Evolutionary conservation across 2,797 vertebrate genomes (phyloP).

Genomic region (Hippopotamyrus pictus): DNA sequence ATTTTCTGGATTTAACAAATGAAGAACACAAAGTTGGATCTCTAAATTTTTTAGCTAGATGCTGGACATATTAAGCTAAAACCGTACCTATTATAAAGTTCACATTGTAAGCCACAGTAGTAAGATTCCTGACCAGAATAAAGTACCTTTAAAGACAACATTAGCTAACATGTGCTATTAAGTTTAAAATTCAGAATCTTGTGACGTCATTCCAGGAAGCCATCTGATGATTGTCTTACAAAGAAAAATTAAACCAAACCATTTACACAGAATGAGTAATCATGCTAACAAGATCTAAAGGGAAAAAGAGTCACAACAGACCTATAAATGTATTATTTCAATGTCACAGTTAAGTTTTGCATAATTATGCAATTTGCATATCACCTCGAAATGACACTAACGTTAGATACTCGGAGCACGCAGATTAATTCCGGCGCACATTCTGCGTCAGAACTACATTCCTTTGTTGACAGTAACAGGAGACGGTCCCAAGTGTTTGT

Average conservation of each 20-base stretch:
- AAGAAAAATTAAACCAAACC: neutral
- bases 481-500: neutral
- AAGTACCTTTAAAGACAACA: neutral
- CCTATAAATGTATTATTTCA: neutral
- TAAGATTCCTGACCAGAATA: neutral
- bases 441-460: neutral
- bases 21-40: neutral
- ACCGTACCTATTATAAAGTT: neutral
- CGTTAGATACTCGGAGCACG: neutral
- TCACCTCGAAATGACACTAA: conserved; percentile 7
- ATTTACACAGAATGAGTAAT: neutral
- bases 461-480: neutral
- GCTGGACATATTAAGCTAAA: neutral
- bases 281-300: neutral
- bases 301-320: neutral
- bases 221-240: neutral
- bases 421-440: neutral
- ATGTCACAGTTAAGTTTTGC: neutral
- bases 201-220: neutral
- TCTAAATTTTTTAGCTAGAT: neutral
- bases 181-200: neutral
- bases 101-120: neutral
- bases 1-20: neutral
- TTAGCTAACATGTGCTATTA: neutral
- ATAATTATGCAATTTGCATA: conserved; percentile 4